phyloP scores from a whole-genome alignment of 2,797 vertebrate genomes.

The Selene dorsalis region DNA sequence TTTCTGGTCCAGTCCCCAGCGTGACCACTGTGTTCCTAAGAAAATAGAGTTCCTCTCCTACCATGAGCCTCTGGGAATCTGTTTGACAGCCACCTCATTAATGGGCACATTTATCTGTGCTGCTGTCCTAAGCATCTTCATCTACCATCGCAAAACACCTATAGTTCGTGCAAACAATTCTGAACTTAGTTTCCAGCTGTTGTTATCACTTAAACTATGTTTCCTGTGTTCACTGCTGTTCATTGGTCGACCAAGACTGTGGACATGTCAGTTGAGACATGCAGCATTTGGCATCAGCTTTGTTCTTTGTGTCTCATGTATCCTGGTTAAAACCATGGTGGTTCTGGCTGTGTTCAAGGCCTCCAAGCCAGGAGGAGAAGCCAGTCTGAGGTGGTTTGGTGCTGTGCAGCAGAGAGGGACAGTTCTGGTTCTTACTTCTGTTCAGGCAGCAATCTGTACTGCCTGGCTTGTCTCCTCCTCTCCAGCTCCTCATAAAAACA shows the following conservation, averaged over 20 bases:
- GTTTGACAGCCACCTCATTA: conserved; percentile 66
- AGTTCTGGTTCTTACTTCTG: conserved; percentile 65
- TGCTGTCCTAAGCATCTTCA: conserved; percentile 71
- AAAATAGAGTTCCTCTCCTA: conserved; percentile 79
- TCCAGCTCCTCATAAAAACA: conserved; percentile 75
- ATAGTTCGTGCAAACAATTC: conserved; percentile 79
- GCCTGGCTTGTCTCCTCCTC: conserved; percentile 69
- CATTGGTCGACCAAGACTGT: conserved; percentile 64
- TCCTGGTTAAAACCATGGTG: conserved; percentile 12
- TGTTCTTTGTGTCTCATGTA: conserved; percentile 66
- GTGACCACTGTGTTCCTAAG: conserved; percentile 48
- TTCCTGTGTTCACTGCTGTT: conserved; percentile 76
- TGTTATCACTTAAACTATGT: conserved; percentile 62
- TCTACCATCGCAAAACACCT: conserved; percentile 64
- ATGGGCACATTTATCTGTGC: conserved; percentile 66
- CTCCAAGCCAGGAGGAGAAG: conserved; percentile 58
- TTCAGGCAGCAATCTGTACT: conserved; percentile 60
- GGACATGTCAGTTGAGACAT: conserved; percentile 63
- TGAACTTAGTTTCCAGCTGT: conserved; percentile 72
- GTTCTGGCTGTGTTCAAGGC: conserved; percentile 42
- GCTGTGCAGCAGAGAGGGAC: conserved; percentile 75
- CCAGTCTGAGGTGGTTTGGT: conserved; percentile 76
- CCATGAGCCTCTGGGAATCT: conserved; percentile 68
- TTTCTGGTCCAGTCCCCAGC: neutral
- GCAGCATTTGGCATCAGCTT: conserved; percentile 70